Conservation (phyloP, 2,888 invertebrate species). For the Heliconius aoede region DNA sequence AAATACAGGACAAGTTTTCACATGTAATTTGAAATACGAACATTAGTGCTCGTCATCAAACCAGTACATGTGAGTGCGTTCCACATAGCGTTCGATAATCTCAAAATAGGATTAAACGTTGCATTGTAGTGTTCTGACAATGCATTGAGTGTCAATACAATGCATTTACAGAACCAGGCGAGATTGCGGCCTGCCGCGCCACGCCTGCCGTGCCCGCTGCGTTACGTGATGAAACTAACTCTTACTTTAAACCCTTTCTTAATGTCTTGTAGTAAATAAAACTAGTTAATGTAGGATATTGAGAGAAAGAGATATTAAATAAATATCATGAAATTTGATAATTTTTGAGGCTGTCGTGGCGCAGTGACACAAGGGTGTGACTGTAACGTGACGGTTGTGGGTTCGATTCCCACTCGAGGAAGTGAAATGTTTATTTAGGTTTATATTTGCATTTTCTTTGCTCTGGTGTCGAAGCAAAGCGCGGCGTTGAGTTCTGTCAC, state of each 20-base stretch:
- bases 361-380: too few species aligned
- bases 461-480: too few species aligned
- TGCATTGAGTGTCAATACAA: conserved; percentile 34
- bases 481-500: too few species aligned
- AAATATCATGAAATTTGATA: too few species aligned
- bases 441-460: too few species aligned
- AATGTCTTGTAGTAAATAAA: not conserved
- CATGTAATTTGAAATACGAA: conserved; percentile 25
- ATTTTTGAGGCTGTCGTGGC: too few species aligned
- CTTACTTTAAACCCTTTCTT: not conserved
- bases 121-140: conserved; percentile 27
- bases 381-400: too few species aligned
- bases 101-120: conserved; percentile 37
- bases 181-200: conserved; percentile 31
- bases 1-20: conserved; percentile 25
- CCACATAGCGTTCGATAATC: conserved; percentile 19
- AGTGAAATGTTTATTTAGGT: too few species aligned
- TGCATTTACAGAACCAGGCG: conserved; percentile 36
- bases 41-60: conserved; percentile 9
- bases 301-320: not conserved
- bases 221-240: conserved; percentile 13
- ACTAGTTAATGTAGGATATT: not conserved
- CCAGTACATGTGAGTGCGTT: conserved; percentile 19
- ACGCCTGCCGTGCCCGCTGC: conserved; percentile 16
- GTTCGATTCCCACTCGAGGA: too few species aligned